Evolutionary conservation across 1,140 invertebrate species (phyloP), one percentile per base, ranked within the genome.

Genomic region (Stratiolaelaps scimitus): DNA sequence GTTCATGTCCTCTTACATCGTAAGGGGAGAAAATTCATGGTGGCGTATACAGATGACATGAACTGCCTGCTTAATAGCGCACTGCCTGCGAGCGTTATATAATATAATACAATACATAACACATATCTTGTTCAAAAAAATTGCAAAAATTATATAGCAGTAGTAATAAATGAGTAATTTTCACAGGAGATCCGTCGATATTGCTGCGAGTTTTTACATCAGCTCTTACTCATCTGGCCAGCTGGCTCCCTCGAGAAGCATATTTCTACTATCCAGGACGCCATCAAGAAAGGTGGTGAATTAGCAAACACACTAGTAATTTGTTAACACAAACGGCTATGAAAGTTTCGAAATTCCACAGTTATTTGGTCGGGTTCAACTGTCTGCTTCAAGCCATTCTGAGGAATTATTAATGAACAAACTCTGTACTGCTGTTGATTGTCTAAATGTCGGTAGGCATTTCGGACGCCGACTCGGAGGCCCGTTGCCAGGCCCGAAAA

Each of bases 391-490:
- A 40, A 10, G 4, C 10, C 34, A 40, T 40, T 6, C 34, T 40
- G 34, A 10, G 10, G 10, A 6, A 48, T 15, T 48, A 6, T 6
- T 6, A 48, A 48, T 48, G 4, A 4, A 48, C 26, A 29, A 60
- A 20, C 26, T 60, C 23, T 34, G 17, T 26, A 10, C 26, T 60
- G 19, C n/a, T n/a, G 47, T 23, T 48, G 47, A 48, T 48, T 13
- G 19, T n/a, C n/a, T n/a, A 19, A 48, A 48, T 48, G 15, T 48
- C 15, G 4, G 15, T 23, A 60, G 53, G 89, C 4, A 86, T 95
- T 46, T 82, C 83, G 7, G 94, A 98, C 80, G 91, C 93, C 0
- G 92, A 97, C 76, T 80, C 85, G 19, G 87, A 92, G 68, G 90
- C 92, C 5, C 78, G 93, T 72, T 29, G 53, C 34, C 53, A 60